A percentile compares a stretch with the other conserved stretches of the same genome.
Evolutionary conservation across 1,140 invertebrate species (phyloP).

Genomic region (Drosophila kanapiae): DNA sequence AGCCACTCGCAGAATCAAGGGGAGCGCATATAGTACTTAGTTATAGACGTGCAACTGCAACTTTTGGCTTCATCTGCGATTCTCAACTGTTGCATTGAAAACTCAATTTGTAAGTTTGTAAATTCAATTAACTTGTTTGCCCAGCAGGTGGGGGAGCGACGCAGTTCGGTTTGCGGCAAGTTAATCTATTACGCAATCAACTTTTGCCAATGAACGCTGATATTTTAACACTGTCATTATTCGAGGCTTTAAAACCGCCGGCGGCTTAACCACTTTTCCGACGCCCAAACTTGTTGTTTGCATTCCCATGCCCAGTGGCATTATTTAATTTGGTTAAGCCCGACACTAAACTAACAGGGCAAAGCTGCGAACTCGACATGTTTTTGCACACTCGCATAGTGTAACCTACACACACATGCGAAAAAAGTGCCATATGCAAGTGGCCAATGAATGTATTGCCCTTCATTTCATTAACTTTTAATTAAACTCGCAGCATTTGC

Average conservation of each 20-base stretch:
- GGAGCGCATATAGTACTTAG: neutral
- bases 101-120: conserved; percentile 59
- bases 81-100: conserved; percentile 3
- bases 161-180: neutral
- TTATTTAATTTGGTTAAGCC: conserved; percentile 48
- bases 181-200: conserved; percentile 25
- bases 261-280: conserved; percentile 1
- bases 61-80: conserved; percentile 1
- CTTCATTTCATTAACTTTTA: conserved; percentile 77
- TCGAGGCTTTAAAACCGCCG: conserved; percentile 2
- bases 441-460: conserved; percentile 69
- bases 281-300: conserved; percentile 15
- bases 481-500: conserved; percentile 60
- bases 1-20: conserved; percentile 3
- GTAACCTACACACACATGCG: conserved; percentile 1
- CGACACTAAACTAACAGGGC: conserved; percentile 38
- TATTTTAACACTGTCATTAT: conserved; percentile 17
- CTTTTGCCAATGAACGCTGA: conserved; percentile 22
- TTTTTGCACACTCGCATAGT: conserved; percentile 19
- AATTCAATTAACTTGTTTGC: conserved; percentile 75
- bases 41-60: neutral
- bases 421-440: conserved; percentile 29
- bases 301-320: conserved; percentile 26
- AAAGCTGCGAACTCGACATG: conserved; percentile 27
- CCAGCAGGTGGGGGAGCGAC: conserved; percentile 7